These are phyloP conservation scores for Coregonus suidteri DNA, from an alignment of 2,797 vertebrate species.

Conservation along the genomic window DNA sequence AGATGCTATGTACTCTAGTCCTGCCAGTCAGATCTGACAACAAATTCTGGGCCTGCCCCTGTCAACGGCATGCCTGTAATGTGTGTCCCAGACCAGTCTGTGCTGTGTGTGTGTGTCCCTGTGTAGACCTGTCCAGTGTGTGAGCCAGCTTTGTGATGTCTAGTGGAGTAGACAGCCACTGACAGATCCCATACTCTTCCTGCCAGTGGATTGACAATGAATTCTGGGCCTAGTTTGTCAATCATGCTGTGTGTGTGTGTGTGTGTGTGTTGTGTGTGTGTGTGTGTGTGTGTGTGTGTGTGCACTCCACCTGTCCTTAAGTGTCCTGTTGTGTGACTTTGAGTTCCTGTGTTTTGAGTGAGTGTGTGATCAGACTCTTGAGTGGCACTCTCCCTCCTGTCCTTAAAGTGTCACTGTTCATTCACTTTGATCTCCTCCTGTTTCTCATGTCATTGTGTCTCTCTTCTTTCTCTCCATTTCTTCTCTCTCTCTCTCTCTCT, in stretches of 20 bases:
- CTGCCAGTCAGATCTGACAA: too few relatives aligned
- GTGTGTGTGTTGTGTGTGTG: constrained; percentile 4
- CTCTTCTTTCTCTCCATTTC: too few relatives aligned
- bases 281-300: too few relatives aligned
- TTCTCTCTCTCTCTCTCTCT: neutral
- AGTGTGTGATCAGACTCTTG: neutral
- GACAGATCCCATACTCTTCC: constrained; percentile 1
- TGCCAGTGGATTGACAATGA: constrained; percentile 2
- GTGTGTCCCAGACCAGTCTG: too few relatives aligned
- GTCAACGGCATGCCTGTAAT: too few relatives aligned
- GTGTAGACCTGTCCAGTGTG: neutral
- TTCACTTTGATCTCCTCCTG: constrained; percentile 15
- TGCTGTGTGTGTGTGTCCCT: too few relatives aligned
- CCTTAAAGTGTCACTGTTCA: constrained; percentile 8
- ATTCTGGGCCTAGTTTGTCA: constrained; percentile 27
- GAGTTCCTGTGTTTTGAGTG: too few relatives aligned
- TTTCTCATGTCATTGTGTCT: constrained; percentile 30
- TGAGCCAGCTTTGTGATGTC: constrained; percentile 3
- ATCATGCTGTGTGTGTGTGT: constrained; percentile 1
- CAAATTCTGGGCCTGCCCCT: too few relatives aligned
- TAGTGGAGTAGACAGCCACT: constrained; percentile 27
- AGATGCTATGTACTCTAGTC: too few relatives aligned
- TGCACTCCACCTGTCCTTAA: too few relatives aligned
- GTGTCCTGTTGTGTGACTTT: too few relatives aligned
- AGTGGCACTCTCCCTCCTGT: neutral